These are phyloP conservation scores for Nephrotoma guestfalica DNA, from an alignment of 2,888 invertebrate genomes.

Conservation along the genomic window DNA sequence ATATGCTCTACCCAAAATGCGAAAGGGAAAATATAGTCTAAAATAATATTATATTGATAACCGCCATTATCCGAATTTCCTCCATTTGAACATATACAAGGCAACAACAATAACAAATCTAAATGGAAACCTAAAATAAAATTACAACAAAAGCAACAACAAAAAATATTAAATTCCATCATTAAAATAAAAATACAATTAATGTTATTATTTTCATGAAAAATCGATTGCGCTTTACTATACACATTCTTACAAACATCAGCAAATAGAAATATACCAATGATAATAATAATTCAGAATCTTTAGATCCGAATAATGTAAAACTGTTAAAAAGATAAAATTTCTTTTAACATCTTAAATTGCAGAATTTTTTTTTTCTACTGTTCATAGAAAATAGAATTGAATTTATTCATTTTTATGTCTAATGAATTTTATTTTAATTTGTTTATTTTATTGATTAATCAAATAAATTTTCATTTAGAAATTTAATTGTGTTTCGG, in stretches of 20 bases:
- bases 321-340: not conserved
- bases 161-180: not conserved
- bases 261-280: not conserved
- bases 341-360: not conserved
- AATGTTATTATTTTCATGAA: not conserved
- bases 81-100: not conserved
- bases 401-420: not conserved
- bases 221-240: not conserved
- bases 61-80: not conserved
- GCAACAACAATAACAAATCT: not conserved
- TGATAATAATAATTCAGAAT: not conserved
- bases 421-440: not conserved
- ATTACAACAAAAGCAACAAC: not conserved
- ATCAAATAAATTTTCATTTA: no score
- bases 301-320: not conserved
- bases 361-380: not conserved
- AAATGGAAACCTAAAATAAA: not conserved
- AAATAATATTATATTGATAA: not conserved
- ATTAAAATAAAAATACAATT: not conserved
- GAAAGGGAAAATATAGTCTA: not conserved
- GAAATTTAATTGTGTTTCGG: no score
- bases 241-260: not conserved
- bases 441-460: no score
- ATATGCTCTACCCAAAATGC: not conserved
- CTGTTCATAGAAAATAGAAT: not conserved